Conservation (phyloP, 2,113 vertebrate genomes). For the Menura novaehollandiae region DNA sequence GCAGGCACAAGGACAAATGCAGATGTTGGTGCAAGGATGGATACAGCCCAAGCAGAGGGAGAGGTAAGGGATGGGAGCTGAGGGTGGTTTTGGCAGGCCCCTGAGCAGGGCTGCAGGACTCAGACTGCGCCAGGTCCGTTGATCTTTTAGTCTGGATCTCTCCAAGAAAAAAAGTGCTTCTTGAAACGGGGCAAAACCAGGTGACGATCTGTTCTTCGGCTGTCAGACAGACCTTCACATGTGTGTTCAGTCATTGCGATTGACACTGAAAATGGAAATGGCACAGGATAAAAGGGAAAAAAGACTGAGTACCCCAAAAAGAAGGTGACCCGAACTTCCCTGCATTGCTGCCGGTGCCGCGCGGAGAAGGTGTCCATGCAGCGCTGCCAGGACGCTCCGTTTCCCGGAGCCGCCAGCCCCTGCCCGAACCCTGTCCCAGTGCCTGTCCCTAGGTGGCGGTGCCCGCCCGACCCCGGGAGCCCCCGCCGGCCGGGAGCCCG, state of each 20-base stretch:
- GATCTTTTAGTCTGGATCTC: not conserved
- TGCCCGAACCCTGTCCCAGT: rapidly evolving
- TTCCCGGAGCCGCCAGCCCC: not conserved
- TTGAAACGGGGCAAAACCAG: not conserved
- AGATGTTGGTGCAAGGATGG: not conserved
- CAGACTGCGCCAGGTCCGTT: not conserved
- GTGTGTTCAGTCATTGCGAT: not conserved
- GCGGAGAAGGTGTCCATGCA: rapidly evolving
- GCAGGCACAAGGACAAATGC: not conserved
- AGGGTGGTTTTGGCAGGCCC: not conserved
- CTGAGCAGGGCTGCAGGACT: not conserved
- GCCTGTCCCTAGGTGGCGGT: not conserved
- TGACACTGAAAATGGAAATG: not conserved
- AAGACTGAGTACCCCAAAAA: not conserved
- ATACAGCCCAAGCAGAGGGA: not conserved
- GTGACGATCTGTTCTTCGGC: not conserved
- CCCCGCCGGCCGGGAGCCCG: not conserved
- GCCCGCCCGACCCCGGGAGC: not conserved
- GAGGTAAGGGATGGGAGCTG: not conserved
- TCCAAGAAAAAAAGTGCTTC: not conserved
- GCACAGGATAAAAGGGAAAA: not conserved
- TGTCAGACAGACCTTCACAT: not conserved
- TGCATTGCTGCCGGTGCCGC: not conserved
- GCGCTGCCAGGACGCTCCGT: not conserved
- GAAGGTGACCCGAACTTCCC: not conserved